Percentiles rank a stretch among this genome's conserved stretches.
These are phyloP conservation scores for Zophobas atratus DNA, from an alignment of 1,140 invertebrate species.

Conservation along the genomic window DNA sequence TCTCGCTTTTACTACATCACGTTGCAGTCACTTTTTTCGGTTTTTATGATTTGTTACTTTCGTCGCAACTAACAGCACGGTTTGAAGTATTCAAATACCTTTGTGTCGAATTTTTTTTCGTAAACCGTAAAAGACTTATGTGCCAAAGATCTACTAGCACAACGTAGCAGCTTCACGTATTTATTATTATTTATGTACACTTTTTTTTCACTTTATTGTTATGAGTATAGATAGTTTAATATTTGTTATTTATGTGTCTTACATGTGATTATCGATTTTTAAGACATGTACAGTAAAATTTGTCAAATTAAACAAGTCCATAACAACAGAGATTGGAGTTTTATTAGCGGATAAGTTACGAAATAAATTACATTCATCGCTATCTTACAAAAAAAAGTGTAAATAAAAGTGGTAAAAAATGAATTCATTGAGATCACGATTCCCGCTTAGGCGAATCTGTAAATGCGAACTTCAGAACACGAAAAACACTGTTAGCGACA, in stretches of 20 bases:
- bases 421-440: no score
- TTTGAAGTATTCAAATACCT: not conserved
- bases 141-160: constrained; percentile 36
- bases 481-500: no score
- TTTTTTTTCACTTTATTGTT: constrained; percentile 31
- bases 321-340: not conserved
- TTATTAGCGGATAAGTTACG: no score
- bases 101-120: constrained; percentile 4
- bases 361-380: no score
- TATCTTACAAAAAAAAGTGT: no score
- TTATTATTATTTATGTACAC: constrained; percentile 17
- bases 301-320: constrained; percentile 41
- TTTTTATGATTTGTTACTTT: not conserved
- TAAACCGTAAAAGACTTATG: constrained; percentile 3
- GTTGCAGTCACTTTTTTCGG: not conserved
- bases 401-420: no score
- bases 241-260: constrained; percentile 45
- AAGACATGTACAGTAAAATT: constrained; percentile 38
- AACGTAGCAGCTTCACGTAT: constrained; percentile 16
- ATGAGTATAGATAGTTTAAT: constrained; percentile 43
- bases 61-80: no score
- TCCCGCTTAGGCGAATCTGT: no score
- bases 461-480: no score
- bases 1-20: constrained; percentile 32
- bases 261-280: constrained; percentile 30